phyloP scores from a whole-genome alignment of 1,140 invertebrate genomes.

The Drosophila ercepeae region DNA sequence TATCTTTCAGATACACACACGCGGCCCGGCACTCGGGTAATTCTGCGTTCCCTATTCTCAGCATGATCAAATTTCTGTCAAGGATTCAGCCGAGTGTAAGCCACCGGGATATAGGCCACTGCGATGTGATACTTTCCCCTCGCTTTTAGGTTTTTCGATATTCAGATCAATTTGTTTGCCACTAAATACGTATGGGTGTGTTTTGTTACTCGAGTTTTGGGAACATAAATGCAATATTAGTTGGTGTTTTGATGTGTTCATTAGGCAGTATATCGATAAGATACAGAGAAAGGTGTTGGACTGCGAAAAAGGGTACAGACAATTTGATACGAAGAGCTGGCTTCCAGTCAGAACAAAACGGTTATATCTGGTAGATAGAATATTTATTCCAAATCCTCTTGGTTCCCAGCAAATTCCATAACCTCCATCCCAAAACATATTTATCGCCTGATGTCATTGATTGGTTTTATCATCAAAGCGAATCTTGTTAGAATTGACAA shows the following conservation, averaged over 20 bases:
- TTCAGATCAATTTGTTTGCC: slow-evolving; percentile 37
- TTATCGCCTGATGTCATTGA: slow-evolving; percentile 52
- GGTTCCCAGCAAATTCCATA: background rate
- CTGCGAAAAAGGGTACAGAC: slow-evolving; percentile 22
- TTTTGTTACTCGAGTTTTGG: slow-evolving; percentile 20
- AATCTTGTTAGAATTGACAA: slow-evolving; percentile 83
- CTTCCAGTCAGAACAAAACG: background rate
- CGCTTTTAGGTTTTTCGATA: slow-evolving; percentile 4
- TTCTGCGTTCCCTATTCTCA: slow-evolving; percentile 59
- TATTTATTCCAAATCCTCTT: background rate
- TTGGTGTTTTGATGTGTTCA: slow-evolving; percentile 76
- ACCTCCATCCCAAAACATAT: slow-evolving; percentile 16
- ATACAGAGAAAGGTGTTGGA: slow-evolving; percentile 16
- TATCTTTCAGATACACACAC: slow-evolving; percentile 43
- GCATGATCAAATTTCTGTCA: slow-evolving; percentile 63
- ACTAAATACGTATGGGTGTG: slow-evolving; percentile 24
- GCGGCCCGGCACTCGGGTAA: slow-evolving; percentile 3
- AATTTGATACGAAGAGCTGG: background rate
- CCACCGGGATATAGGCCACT: slow-evolving; percentile 35
- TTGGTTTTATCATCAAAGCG: slow-evolving; percentile 56
- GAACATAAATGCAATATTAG: slow-evolving; percentile 73
- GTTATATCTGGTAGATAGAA: background rate
- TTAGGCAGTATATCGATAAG: slow-evolving; percentile 63
- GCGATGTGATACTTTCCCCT: slow-evolving; percentile 66
- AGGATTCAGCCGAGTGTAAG: slow-evolving; percentile 65